Evolutionary conservation across 2,888 invertebrate genomes (phyloP).

Genomic region (Syrista parreyssii): DNA sequence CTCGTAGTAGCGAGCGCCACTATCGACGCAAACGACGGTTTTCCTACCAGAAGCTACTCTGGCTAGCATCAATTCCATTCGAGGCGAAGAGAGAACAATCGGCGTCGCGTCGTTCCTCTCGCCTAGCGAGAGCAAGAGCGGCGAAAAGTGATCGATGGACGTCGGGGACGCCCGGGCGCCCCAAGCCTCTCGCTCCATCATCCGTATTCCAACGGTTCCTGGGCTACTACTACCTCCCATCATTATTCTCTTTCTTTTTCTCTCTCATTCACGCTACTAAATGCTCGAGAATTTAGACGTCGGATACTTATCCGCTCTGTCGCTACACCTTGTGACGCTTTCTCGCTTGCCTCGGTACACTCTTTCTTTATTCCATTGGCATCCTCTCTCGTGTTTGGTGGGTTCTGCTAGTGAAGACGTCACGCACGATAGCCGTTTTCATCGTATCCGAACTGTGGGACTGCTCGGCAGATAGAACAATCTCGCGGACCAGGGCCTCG

Average conservation of each 20-base stretch:
- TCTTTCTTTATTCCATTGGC: too few relatives aligned
- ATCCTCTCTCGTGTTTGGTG: not conserved
- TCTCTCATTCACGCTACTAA: slow-evolving; percentile 4
- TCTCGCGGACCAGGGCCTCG: not conserved
- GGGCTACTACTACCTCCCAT: not conserved
- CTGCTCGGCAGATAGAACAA: not conserved
- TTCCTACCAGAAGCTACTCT: not conserved
- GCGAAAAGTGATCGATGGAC: slow-evolving; percentile 28
- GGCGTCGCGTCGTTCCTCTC: slow-evolving; percentile 24
- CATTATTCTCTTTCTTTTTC: not conserved
- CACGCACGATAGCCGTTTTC: not conserved
- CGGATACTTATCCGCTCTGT: slow-evolving; percentile 33
- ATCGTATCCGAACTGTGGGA: not conserved
- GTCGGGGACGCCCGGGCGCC: slow-evolving; percentile 9
- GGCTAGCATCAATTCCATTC: not conserved
- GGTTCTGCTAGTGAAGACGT: not conserved
- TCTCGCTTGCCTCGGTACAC: not conserved
- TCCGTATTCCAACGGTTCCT: not conserved
- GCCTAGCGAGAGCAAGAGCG: slow-evolving; percentile 18
- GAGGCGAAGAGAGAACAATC: not conserved
- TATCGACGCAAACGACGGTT: not conserved
- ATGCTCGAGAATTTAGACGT: slow-evolving; percentile 28
- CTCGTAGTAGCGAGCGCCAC: not conserved
- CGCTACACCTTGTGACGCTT: slow-evolving; percentile 2
- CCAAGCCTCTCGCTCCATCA: not conserved